These are phyloP conservation scores for Lynx canadensis DNA, from an alignment of 2,113 vertebrate species.

Conservation along the genomic window DNA sequence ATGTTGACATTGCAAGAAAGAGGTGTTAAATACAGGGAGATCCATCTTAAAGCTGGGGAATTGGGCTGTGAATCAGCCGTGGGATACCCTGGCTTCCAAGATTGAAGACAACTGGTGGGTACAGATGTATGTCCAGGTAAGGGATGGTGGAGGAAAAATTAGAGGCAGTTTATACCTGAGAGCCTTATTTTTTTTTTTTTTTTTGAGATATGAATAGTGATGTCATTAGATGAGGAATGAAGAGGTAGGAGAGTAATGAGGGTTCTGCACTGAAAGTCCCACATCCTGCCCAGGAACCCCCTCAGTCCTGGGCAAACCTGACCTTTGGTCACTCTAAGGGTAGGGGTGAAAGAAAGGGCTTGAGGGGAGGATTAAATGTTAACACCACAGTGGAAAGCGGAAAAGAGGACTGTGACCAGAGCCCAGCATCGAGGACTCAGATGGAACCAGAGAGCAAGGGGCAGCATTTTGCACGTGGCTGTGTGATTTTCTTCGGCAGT, in stretches of 20 bases:
- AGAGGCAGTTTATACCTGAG: not conserved
- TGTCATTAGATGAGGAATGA: not conserved
- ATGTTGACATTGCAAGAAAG: not conserved
- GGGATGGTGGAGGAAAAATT: not conserved
- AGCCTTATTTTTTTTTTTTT: not conserved
- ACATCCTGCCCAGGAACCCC: not conserved
- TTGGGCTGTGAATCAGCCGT: not conserved
- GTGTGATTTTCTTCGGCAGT: not conserved
- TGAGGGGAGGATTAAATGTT: not conserved
- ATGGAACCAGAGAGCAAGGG: not conserved
- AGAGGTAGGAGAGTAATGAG: not conserved
- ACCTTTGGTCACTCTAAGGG: not conserved
- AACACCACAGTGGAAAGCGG: not conserved
- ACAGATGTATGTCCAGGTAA: not conserved
- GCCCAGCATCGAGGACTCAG: not conserved
- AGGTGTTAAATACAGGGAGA: not conserved
- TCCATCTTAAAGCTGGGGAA: not conserved
- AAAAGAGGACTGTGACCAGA: not conserved
- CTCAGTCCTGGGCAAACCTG: not conserved
- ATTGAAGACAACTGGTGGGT: not conserved
- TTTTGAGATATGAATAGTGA: not conserved
- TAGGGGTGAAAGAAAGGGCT: not conserved
- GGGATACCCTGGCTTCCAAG: not conserved
- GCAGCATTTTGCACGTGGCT: not conserved
- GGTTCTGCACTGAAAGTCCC: not conserved